Base-by-base conservation (phyloP, 2,888 invertebrate genomes). In the Emmelina monodactyla region DNA sequence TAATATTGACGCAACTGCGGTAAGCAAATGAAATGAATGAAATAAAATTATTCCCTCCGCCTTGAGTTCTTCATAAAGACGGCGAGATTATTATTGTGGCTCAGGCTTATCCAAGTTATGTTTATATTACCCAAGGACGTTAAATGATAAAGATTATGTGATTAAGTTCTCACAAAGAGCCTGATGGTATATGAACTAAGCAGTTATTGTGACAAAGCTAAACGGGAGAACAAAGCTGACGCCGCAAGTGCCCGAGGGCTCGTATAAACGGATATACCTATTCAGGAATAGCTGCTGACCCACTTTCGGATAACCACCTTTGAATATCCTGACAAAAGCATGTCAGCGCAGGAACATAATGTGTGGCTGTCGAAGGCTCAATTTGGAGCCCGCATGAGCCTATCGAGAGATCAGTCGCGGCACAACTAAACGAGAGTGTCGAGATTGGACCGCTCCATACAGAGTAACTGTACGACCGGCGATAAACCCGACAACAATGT, bases 251-350 rank as follows among this genome's bases (percentile, higher is more conserved):
- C 53, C 49, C 38, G 42, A 43, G 50, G 49, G 51, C 47, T 50
- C 44, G 45, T 49, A 54, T 59, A 60, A 58, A 52, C 48, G 53
- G 58, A 62, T 58, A 58, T 50, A 50, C 52, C 49, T 29, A 54
- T 56, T 58, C 62, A 55, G 58, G 66, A 66, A 66, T 70, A 63
- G 57, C 49, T 40, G 54, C 51, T 72, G 73, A 70, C 75, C 76
- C 62, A 75, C 57, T 72, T 76, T 64, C 52, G 51, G 55, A 52
- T 58, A 68, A 63, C 61, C 63, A 68, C 69, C 68, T 71, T 69
- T 69, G 66, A 69, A 69, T 68, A 45, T 57, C 52, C 55, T 61
- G 63, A 72, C 70, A 75, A 73, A 72, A 69, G 70, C 70, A 64
- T 59, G 64, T 71, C 66, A 58, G 61, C 62, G 62, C 66, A 61